Percentiles rank a stretch among this genome's conserved stretches.
These are phyloP conservation scores for Magallana ariakensis DNA, from an alignment of 1,140 invertebrate genomes.

Conservation along the genomic window DNA sequence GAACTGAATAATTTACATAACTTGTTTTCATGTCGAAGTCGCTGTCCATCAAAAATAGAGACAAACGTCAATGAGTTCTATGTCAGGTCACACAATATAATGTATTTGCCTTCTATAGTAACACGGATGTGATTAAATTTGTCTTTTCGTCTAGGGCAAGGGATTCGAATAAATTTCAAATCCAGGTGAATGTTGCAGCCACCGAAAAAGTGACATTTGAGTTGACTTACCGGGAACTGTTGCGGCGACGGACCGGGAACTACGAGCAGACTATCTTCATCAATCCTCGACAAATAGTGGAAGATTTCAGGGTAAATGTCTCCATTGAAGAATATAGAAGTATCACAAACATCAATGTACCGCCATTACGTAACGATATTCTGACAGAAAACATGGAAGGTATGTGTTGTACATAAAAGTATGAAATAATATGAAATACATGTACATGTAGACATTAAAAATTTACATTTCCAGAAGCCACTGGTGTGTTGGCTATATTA, in stretches of 20 bases:
- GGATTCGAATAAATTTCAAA: conserved; percentile 66
- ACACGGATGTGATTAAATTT: not conserved
- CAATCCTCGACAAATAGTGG: conserved; percentile 61
- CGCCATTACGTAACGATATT: conserved; percentile 58
- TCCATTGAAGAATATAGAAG: conserved; percentile 63
- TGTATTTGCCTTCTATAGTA: too few species aligned
- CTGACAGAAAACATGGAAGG: conserved; percentile 5
- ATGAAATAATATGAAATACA: too few species aligned
- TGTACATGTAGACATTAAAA: too few species aligned
- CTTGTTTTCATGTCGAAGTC: too few species aligned
- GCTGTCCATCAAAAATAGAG: too few species aligned
- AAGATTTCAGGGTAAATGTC: conserved; percentile 64
- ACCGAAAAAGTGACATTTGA: conserved; percentile 66
- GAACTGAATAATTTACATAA: too few species aligned
- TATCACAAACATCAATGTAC: conserved; percentile 60
- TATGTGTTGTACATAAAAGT: not conserved
- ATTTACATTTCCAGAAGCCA: not conserved
- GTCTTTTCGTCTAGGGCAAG: conserved; percentile 45
- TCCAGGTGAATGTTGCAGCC: conserved; percentile 68
- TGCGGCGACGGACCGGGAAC: conserved; percentile 56
- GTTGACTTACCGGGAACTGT: conserved; percentile 66
- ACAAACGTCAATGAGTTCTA: too few species aligned
- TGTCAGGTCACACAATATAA: too few species aligned
- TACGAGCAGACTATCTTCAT: conserved; percentile 69
- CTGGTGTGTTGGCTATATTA: not conserved